A percentile compares a stretch with the other conserved stretches of the same genome.
Conservation (phyloP, 2,797 vertebrate species). For the Scleropages formosus region DNA sequence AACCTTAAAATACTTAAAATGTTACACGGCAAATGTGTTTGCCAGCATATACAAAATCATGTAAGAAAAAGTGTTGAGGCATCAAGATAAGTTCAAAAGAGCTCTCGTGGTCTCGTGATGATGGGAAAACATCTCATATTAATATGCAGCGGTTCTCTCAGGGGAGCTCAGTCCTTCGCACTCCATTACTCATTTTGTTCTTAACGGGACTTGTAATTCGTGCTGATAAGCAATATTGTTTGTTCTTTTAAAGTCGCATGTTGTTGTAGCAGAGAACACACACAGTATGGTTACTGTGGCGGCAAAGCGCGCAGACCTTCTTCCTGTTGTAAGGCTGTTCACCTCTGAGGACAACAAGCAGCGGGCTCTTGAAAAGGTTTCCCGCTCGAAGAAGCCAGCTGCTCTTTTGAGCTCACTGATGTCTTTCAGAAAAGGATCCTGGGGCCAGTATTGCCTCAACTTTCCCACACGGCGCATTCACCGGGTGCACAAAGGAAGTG, state of each 20-base stretch:
- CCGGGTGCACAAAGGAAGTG: constrained; percentile 72
- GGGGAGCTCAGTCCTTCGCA: not conserved
- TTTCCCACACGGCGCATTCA: constrained; percentile 74
- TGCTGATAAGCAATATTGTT: not conserved
- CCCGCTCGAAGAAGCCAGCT: constrained; percentile 53
- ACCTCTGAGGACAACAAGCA: constrained; percentile 39
- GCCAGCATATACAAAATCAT: too few species aligned
- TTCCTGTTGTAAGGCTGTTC: not conserved
- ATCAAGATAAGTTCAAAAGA: too few species aligned
- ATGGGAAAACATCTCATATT: not conserved
- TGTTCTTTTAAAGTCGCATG: not conserved
- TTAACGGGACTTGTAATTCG: not conserved
- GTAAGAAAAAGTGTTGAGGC: too few species aligned
- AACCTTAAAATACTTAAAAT: too few species aligned
- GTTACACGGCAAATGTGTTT: too few species aligned
- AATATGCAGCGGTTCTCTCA: constrained; percentile 5
- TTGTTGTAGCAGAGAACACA: constrained; percentile 17
- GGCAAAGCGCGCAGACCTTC: constrained; percentile 3
- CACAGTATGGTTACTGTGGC: constrained; percentile 14
- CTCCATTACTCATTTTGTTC: not conserved
- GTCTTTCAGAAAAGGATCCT: constrained; percentile 46
- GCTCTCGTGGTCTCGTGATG: not conserved
- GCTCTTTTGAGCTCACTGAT: constrained; percentile 45
- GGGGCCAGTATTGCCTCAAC: constrained; percentile 51
- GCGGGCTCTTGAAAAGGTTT: constrained; percentile 40